These are phyloP conservation scores for Melipona beecheii DNA, from an alignment of 2,888 invertebrate genomes.

Conservation along the genomic window DNA sequence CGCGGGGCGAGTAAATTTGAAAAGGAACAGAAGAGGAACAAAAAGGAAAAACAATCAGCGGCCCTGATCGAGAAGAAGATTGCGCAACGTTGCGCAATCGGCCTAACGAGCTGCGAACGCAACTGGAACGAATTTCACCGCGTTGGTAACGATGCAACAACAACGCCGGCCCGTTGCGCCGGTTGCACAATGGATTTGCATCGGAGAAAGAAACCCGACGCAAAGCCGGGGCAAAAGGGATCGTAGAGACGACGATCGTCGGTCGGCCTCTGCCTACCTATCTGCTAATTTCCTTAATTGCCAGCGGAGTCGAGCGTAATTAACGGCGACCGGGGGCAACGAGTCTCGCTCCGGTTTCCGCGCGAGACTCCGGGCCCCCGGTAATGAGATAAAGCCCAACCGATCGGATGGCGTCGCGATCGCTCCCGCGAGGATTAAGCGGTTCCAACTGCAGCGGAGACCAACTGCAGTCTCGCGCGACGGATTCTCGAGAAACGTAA, in stretches of 20 bases:
- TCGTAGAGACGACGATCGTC: slow-evolving; percentile 33
- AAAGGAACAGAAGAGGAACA: too few species aligned
- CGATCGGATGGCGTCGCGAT: slow-evolving; percentile 19
- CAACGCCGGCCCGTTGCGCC: slow-evolving; percentile 59
- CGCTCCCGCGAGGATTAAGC: slow-evolving; percentile 14
- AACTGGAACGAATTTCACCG: slow-evolving; percentile 75
- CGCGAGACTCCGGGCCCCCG: slow-evolving; percentile 58
- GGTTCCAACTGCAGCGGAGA: slow-evolving; percentile 26
- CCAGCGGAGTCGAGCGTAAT: slow-evolving; percentile 72
- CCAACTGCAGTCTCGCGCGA: not conserved
- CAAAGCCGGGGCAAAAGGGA: not conserved
- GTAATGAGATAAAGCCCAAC: slow-evolving; percentile 71
- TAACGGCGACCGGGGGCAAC: slow-evolving; percentile 67
- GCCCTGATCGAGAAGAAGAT: slow-evolving; percentile 37
- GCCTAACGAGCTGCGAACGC: slow-evolving; percentile 67
- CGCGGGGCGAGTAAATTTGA: not conserved
- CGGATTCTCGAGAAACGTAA: too few species aligned
- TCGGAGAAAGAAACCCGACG: slow-evolving; percentile 47
- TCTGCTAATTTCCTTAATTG: slow-evolving; percentile 78
- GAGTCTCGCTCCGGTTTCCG: slow-evolving; percentile 72
- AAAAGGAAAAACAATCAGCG: not conserved
- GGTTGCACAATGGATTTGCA: slow-evolving; percentile 76
- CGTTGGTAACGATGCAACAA: slow-evolving; percentile 49
- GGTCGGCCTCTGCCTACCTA: slow-evolving; percentile 47
- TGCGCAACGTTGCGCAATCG: slow-evolving; percentile 68